Conservation (phyloP, 2,113 vertebrate species). For the Pica pica region DNA sequence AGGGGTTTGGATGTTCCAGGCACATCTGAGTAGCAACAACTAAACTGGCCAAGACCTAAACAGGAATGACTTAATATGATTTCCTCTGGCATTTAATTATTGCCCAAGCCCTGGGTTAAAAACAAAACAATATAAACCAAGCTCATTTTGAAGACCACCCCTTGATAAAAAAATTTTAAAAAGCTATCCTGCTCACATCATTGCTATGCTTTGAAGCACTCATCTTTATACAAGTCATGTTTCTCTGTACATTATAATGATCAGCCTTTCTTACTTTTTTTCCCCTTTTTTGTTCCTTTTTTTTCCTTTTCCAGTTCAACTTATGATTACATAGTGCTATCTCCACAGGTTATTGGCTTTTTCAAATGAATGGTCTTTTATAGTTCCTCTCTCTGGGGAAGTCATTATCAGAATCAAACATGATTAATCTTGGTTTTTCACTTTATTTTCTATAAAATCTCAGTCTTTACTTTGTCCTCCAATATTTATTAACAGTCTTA, state of each 20-base stretch:
- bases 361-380: neutral
- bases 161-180: neutral
- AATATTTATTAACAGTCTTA: neutral
- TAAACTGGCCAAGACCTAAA: neutral
- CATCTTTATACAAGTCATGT: neutral
- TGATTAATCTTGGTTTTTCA: neutral
- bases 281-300: fast-evolving
- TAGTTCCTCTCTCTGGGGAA: neutral
- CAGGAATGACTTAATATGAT: neutral
- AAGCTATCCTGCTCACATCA: neutral
- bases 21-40: neutral
- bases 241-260: neutral
- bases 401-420: neutral
- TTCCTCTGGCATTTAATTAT: neutral
- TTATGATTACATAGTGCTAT: neutral
- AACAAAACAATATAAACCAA: neutral
- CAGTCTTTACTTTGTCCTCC: neutral
- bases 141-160: neutral
- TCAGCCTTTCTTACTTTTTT: neutral
- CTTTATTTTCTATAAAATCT: neutral
- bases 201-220: neutral
- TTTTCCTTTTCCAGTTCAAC: neutral
- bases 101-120: neutral
- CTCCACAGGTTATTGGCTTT: neutral
- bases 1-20: neutral